These are phyloP conservation scores for Aspidoscelis tigris DNA, from an alignment of 2,113 vertebrate species.

Conservation along the genomic window DNA sequence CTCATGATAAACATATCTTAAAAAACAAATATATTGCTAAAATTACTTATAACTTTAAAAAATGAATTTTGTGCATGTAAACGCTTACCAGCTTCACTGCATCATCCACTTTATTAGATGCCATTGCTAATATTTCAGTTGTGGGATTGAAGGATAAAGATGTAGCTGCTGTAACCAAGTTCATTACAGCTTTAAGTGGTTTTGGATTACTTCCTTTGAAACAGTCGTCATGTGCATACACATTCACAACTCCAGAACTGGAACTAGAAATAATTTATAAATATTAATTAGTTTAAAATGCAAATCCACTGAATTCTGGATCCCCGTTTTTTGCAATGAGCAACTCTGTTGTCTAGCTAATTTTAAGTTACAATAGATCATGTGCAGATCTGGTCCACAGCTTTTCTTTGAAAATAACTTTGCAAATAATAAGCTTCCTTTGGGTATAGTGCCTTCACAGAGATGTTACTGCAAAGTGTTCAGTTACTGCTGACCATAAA, in stretches of 20 bases:
- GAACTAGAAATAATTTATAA: slow-evolving; percentile 65
- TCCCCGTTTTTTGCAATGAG: too few relatives aligned
- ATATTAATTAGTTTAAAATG: neutral
- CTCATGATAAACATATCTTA: neutral
- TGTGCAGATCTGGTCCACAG: neutral
- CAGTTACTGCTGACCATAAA: too few relatives aligned
- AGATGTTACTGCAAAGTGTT: too few relatives aligned
- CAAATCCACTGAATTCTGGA: too few relatives aligned
- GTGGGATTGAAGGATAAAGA: slow-evolving; percentile 87
- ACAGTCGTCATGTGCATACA: slow-evolving; percentile 89
- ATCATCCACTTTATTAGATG: slow-evolving; percentile 83
- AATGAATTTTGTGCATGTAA: neutral
- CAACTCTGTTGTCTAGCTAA: too few relatives aligned
- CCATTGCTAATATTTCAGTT: slow-evolving; percentile 90
- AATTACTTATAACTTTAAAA: neutral
- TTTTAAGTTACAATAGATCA: neutral
- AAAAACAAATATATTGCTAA: neutral
- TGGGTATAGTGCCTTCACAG: too few relatives aligned
- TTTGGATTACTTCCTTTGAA: slow-evolving; percentile 81
- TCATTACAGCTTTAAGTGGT: slow-evolving; percentile 91
- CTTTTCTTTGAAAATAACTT: neutral
- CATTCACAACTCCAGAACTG: slow-evolving; percentile 92
- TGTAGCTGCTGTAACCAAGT: slow-evolving; percentile 87
- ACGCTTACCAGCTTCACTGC: slow-evolving; percentile 86
- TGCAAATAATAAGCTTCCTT: too few relatives aligned